Evolutionary conservation across 2,113 vertebrate genomes (phyloP), one percentile per base, ranked within the genome.

Genomic region (Todiramphus saurophagus): DNA sequence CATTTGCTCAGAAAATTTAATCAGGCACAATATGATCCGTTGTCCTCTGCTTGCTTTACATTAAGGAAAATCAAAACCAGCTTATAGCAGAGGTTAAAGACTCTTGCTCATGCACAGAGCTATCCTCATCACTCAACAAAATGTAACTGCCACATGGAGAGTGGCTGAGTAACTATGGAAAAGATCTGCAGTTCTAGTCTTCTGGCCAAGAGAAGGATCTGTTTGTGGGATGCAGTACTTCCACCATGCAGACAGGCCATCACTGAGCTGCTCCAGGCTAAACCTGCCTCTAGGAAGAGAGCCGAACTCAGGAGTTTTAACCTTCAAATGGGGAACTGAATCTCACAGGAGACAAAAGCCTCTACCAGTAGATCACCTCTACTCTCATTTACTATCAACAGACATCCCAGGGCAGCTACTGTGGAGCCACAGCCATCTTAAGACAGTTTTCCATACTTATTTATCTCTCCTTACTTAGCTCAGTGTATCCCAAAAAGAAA

Each of bases 41-140:
- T 93, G 87, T 95, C 46, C 48, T 86, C 77, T 83, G 48, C 56
- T 35, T 92, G 85, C 81, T 93, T 95, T 96, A 31, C 80, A 92
- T 76, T 82, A 67, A 73, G 33, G 59, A 66, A 89, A 97, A 96
- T 96, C 81, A 90, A 97, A 97, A 96, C 28, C 72, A 95, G 79
- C 48, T 87, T 85, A 63, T 21, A 50, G 35, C 60, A 94, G 67
- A 77, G 62, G 69, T 73, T 93, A 60, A 90, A 84, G 85, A 89
- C 78, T 53, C 66, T 72, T 88, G 51, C 82, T 90, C n/a, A 13
- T 43, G 39, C 50, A 87, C 11, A 8, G 27, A 67, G 62, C 73
- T 73, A 19, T 83, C 82, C n/a, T 16, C 72, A 15, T 87, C 94
- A 77, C 62, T 83, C 84, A 93, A 83, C 84, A 93, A 85, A 60